Evolutionary conservation across 2,888 invertebrate species (phyloP), one percentile per base, ranked within the genome.

Genomic region (Melolontha melolontha): DNA sequence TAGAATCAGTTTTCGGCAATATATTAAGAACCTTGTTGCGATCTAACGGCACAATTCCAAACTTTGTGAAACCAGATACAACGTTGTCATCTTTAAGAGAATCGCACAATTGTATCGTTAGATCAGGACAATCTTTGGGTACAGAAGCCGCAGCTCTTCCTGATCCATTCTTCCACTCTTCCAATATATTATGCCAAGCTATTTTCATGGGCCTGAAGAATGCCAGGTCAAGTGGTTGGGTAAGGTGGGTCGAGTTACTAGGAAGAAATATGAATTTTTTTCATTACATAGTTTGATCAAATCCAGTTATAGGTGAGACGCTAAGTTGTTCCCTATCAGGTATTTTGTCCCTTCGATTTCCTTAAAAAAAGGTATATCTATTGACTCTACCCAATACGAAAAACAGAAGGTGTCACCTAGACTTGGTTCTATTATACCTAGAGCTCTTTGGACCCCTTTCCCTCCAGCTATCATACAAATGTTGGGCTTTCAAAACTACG

Each of bases 381-480:
- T 12, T 5, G 6, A 41, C 42, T n/a, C n/a, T n/a, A n/a, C n/a
- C n/a, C n/a, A n/a, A n/a, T n/a, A n/a, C n/a, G n/a, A n/a, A n/a
- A n/a, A n/a, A n/a, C n/a, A n/a, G n/a, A n/a, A n/a, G n/a, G n/a
- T n/a, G n/a, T n/a, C n/a, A n/a, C n/a, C n/a, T n/a, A n/a, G n/a
- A n/a, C n/a, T n/a, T n/a, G n/a, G n/a, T n/a, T 42, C 5, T 42
- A 44, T 44, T 44, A 44, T n/a, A 44, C 44, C 44, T 44, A 1
- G n/a, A 44, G 44, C n/a, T 44, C n/a, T n/a, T 44, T 44, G 44
- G 12, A 44, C 44, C n/a, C n/a, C n/a, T n/a, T n/a, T n/a, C 44
- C 12, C 44, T n/a, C 44, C 44, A 44, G n/a, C 44, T 44, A 44
- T 44, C 44, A 44, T 44, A 44, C 44, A 44, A 44, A 44, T 44